Evolutionary conservation across 2,797 vertebrate species (phyloP).

Genomic region (Halcyon chelicuti): DNA sequence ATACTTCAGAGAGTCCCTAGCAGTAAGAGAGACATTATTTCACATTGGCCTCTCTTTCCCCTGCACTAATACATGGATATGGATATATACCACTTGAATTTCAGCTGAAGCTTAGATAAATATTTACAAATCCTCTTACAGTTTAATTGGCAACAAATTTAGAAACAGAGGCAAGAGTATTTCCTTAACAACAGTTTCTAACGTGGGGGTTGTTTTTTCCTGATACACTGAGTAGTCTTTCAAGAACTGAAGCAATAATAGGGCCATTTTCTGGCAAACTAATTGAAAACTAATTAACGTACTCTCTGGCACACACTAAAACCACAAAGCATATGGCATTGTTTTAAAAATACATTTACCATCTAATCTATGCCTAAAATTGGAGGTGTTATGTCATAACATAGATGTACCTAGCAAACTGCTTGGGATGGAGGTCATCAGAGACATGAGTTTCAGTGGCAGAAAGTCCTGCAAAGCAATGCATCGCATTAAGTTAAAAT

Average conservation of each 20-base stretch:
- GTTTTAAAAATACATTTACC: neutral
- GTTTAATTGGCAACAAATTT: slow-evolving; percentile 20
- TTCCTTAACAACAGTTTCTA: slow-evolving; percentile 35
- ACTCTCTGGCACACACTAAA: neutral
- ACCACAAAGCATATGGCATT: neutral
- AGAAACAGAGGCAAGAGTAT: neutral
- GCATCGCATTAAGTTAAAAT: neutral
- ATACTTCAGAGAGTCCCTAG: neutral
- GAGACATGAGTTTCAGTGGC: neutral
- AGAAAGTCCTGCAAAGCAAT: neutral
- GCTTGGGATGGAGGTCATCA: neutral
- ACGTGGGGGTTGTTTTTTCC: neutral
- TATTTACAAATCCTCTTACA: slow-evolving; percentile 34
- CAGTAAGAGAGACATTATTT: neutral
- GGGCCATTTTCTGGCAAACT: neutral
- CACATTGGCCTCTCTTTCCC: neutral
- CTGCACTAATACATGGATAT: neutral
- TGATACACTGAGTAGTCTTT: neutral
- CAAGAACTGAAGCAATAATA: neutral
- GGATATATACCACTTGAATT: slow-evolving; percentile 11
- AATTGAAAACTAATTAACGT: neutral
- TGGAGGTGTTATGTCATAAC: neutral
- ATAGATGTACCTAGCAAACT: neutral
- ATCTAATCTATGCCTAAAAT: neutral
- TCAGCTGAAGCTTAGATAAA: slow-evolving; percentile 34